These are phyloP conservation scores for Pheosia gnoma DNA, from an alignment of 2,888 invertebrate genomes.

Conservation along the genomic window DNA sequence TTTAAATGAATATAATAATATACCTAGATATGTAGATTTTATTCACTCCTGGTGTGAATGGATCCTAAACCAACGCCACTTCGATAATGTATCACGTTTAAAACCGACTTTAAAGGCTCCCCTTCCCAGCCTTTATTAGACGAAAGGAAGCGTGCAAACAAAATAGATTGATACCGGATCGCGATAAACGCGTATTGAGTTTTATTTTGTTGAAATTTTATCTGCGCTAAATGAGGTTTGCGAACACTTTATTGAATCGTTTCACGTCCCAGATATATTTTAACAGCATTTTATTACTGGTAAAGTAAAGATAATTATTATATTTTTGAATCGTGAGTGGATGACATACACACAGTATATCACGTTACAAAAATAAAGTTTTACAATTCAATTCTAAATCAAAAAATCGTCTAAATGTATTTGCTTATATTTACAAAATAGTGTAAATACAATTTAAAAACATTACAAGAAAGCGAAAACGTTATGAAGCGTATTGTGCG, in stretches of 20 bases:
- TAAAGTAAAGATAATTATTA: too few relatives aligned
- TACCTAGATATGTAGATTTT: background rate
- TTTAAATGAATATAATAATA: too few relatives aligned
- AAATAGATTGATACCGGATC: constrained; percentile 76
- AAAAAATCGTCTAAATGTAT: too few relatives aligned
- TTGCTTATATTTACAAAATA: too few relatives aligned
- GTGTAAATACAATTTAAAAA: too few relatives aligned
- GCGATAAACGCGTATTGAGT: constrained; percentile 66
- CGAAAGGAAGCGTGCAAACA: constrained; percentile 67
- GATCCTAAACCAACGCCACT: constrained; percentile 52
- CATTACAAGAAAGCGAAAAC: too few relatives aligned
- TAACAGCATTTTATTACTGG: background rate
- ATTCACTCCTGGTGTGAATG: background rate
- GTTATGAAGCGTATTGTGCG: too few relatives aligned
- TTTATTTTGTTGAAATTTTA: constrained; percentile 52
- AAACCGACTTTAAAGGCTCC: constrained; percentile 72
- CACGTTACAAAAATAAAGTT: too few relatives aligned
- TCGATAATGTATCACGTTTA: constrained; percentile 79
- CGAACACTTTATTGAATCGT: constrained; percentile 22
- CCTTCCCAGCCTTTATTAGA: constrained; percentile 57
- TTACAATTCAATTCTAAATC: too few relatives aligned
- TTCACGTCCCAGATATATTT: constrained; percentile 1
- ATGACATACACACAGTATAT: too few relatives aligned
- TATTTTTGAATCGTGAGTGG: too few relatives aligned
- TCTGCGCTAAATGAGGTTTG: constrained; percentile 12